Conservation (phyloP, 2,888 invertebrate species). For the Cantharis rustica region DNA sequence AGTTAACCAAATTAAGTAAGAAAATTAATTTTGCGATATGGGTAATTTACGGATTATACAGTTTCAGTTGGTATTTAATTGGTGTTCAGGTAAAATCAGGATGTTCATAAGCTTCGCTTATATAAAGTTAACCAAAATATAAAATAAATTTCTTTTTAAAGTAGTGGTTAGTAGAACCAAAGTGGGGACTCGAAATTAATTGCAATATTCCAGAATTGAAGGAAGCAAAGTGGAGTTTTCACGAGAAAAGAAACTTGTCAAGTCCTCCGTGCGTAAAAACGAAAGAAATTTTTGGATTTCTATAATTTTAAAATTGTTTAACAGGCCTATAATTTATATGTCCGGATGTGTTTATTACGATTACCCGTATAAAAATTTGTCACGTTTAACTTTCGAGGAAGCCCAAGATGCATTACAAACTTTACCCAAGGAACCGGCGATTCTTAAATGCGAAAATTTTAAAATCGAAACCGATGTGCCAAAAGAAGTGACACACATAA, state of each 20-base stretch:
- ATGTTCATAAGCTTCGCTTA: too few species aligned
- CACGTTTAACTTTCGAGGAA: background rate
- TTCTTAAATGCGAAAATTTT: background rate
- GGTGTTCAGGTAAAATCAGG: background rate
- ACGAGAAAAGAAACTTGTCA: background rate
- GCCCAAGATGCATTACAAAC: background rate
- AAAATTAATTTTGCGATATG: background rate
- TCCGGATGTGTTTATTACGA: background rate
- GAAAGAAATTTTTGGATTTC: fast-evolving
- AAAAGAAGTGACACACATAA: background rate
- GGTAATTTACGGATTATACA: background rate
- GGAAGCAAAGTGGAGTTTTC: background rate
- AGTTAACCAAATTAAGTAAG: background rate
- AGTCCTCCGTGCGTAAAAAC: background rate
- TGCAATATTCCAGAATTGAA: background rate
- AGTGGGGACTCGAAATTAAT: background rate
- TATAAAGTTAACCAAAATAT: background rate
- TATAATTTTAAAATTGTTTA: background rate
- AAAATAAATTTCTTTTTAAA: background rate
- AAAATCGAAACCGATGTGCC: background rate
- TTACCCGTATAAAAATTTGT: background rate
- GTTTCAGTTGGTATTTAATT: background rate
- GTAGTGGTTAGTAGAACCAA: background rate
- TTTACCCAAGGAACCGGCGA: background rate
- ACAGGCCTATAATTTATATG: background rate